Conservation (phyloP, 2,888 invertebrate genomes). For the Philaethria dido region DNA sequence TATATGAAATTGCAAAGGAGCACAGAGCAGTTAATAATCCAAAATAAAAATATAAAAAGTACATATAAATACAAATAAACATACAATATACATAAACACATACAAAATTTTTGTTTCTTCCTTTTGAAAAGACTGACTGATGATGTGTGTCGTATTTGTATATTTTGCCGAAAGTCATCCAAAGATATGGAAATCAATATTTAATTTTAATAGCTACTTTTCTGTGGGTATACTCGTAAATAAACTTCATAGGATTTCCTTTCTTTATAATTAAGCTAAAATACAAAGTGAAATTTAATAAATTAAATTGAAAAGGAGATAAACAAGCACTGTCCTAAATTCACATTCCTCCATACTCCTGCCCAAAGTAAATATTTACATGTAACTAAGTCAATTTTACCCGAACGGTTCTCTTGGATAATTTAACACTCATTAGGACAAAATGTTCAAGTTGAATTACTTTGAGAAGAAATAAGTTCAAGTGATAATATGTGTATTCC, state of each 20-base stretch:
- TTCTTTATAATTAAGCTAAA: background rate
- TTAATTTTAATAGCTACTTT: no score
- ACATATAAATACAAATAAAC: no score
- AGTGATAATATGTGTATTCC: background rate
- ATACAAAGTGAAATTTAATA: background rate
- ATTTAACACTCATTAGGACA: slow-evolving; percentile 12
- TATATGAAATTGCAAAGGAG: no score
- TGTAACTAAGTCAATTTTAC: slow-evolving; percentile 5
- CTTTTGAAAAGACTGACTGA: no score
- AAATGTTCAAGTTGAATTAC: background rate
- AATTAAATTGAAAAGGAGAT: slow-evolving; percentile 9
- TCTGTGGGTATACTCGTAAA: no score
- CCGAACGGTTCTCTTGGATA: slow-evolving; percentile 3
- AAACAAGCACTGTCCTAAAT: slow-evolving; percentile 3
- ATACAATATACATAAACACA: no score
- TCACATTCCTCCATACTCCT: background rate
- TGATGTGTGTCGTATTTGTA: no score
- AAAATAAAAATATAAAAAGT: no score
- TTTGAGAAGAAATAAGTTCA: background rate
- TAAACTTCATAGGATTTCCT: background rate
- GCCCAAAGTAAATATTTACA: slow-evolving; percentile 23
- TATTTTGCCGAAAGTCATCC: no score
- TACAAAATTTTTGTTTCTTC: no score
- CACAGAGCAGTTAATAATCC: no score
- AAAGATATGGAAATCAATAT: no score